Evolutionary conservation across 2,888 invertebrate genomes (phyloP).

Genomic region (Luffia ferchaultella): DNA sequence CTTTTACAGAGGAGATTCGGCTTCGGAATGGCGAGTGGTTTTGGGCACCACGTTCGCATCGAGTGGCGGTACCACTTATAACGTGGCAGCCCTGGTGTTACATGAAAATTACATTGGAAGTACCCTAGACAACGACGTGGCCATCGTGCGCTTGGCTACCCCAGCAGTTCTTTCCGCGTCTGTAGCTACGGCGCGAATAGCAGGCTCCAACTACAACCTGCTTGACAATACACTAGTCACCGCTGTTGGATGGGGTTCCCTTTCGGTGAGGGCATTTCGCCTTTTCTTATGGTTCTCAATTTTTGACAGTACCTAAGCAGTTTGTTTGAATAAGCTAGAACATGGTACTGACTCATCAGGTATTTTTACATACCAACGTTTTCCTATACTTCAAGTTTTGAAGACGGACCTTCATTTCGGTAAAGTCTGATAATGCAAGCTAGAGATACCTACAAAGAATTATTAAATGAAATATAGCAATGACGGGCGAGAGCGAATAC

Average conservation of each 20-base stretch:
- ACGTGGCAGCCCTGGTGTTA: slow-evolving; percentile 16
- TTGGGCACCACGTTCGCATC: slow-evolving; percentile 19
- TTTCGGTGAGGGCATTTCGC: slow-evolving; percentile 5
- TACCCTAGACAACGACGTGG: slow-evolving; percentile 25
- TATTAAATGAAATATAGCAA: too few relatives aligned
- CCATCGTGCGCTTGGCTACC: slow-evolving; percentile 23
- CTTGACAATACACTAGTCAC: slow-evolving; percentile 3
- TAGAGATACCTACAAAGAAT: too few relatives aligned
- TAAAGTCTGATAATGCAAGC: too few relatives aligned
- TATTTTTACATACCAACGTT: too few relatives aligned
- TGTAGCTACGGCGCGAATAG: slow-evolving; percentile 4
- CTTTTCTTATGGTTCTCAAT: too few relatives aligned
- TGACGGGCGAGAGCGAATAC: too few relatives aligned
- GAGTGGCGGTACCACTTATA: slow-evolving; percentile 21
- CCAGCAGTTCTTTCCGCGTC: slow-evolving; percentile 14
- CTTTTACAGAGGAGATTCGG: slow-evolving; percentile 23
- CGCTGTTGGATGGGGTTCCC: slow-evolving; percentile 7
- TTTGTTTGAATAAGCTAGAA: too few relatives aligned
- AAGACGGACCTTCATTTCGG: too few relatives aligned
- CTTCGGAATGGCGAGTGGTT: slow-evolving; percentile 24
- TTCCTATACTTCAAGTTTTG: too few relatives aligned
- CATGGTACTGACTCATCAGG: too few relatives aligned
- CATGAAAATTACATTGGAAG: slow-evolving; percentile 21
- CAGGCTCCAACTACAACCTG: slow-evolving; percentile 7
- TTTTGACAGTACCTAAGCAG: too few relatives aligned